These are phyloP conservation scores for Orcinus orca DNA, from an alignment of 2,113 vertebrate genomes.

Conservation along the genomic window DNA sequence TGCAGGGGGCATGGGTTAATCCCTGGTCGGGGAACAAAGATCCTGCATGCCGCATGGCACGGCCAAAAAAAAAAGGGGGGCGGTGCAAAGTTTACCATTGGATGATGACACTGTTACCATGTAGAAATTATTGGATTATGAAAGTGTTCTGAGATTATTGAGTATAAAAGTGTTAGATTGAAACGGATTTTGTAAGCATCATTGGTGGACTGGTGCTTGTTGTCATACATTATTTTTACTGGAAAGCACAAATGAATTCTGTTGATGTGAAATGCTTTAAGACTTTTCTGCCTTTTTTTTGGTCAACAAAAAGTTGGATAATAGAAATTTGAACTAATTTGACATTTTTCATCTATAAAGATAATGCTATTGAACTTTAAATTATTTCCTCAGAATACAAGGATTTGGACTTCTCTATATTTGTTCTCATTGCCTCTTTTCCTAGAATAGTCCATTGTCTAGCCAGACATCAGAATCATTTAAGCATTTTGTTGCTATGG, in stretches of 20 bases:
- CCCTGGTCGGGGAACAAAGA: not conserved
- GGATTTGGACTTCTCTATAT: not conserved
- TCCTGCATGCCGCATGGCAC: not conserved
- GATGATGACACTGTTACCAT: not conserved
- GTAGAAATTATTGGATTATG: not conserved
- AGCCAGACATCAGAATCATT: not conserved
- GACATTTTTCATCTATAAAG: not conserved
- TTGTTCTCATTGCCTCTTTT: not conserved
- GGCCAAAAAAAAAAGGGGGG: not conserved
- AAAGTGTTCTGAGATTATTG: not conserved
- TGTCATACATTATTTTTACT: not conserved
- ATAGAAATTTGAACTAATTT: not conserved
- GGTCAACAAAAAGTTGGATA: not conserved
- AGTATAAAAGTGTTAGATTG: not conserved
- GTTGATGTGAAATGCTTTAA: not conserved
- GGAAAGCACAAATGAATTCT: not conserved
- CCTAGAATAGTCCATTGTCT: not conserved
- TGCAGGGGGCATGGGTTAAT: not conserved
- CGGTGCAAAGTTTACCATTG: not conserved
- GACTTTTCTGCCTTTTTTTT: not conserved
- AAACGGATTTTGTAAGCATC: not conserved
- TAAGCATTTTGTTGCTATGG: not conserved
- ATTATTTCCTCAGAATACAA: not conserved
- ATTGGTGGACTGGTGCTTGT: not conserved
- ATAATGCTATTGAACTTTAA: not conserved